Evolutionary conservation across 2,797 vertebrate genomes (phyloP).

Genomic region (Chelon labrosus): DNA sequence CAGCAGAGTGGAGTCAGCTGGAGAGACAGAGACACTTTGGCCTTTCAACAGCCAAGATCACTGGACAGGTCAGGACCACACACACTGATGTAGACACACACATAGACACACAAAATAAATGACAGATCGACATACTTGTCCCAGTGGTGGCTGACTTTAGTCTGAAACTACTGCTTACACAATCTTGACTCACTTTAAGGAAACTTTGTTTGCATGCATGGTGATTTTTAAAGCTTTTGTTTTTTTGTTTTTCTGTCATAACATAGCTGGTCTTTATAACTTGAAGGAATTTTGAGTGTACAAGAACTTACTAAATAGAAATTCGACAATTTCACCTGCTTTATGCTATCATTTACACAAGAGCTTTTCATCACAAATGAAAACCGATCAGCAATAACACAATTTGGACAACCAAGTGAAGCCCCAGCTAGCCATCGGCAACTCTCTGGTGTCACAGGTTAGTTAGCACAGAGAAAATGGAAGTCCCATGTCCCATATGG

Average conservation of each 20-base stretch:
- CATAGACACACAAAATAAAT: constrained; percentile 66
- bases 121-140: constrained; percentile 27
- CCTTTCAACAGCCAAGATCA: constrained; percentile 82
- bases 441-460: no score
- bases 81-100: constrained; percentile 73
- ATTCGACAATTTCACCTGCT: background rate
- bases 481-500: no score
- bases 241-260: no score
- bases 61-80: constrained; percentile 87
- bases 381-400: no score
- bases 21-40: constrained; percentile 80
- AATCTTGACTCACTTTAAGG: constrained; percentile 15
- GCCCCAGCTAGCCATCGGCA: no score
- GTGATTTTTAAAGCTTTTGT: background rate
- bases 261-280: background rate
- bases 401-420: no score
- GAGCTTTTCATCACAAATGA: no score
- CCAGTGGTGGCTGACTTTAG: constrained; percentile 46
- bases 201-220: background rate
- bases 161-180: constrained; percentile 45
- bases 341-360: background rate
- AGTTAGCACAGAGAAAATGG: no score
- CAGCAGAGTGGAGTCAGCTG: constrained; percentile 84
- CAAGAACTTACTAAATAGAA: background rate
- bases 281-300: background rate